Evolutionary conservation across 2,888 invertebrate genomes (phyloP).

Genomic region (Allolobophora icterica): DNA sequence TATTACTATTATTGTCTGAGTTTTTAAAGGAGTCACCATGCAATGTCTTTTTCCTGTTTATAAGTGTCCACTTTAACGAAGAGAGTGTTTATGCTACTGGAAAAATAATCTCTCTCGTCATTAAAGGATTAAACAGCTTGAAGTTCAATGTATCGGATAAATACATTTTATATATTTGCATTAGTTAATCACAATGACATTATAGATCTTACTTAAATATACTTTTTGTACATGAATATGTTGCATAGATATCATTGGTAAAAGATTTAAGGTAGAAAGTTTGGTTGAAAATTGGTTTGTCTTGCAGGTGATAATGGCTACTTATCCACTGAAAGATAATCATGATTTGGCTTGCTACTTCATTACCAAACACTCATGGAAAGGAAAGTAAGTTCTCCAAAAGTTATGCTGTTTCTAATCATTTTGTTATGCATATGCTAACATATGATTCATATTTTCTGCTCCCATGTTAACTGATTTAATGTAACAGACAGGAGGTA

Average conservation of each 20-base stretch:
- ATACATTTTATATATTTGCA: not conserved
- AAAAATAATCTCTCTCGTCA: not conserved
- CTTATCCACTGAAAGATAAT: slow-evolving; percentile 79
- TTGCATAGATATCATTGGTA: not conserved
- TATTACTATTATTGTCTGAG: not conserved
- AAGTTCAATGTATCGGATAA: not conserved
- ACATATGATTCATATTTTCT: not conserved
- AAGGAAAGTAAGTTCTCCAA: slow-evolving; percentile 82
- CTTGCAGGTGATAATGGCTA: slow-evolving; percentile 43
- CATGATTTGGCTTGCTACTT: slow-evolving; percentile 94
- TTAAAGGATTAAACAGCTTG: too few relatives aligned
- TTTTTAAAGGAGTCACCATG: not conserved
- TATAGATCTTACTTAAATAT: not conserved
- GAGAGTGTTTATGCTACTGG: too few relatives aligned
- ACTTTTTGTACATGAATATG: too few relatives aligned
- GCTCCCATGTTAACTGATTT: not conserved
- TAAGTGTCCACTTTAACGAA: not conserved
- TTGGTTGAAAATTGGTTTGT: not conserved
- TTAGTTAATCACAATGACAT: not conserved
- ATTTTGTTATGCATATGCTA: not conserved
- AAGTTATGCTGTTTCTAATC: not conserved
- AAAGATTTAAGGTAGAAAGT: not conserved
- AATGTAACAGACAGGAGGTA: not conserved
- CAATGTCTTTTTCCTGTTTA: not conserved
- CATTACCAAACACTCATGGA: slow-evolving; percentile 97